A percentile compares a stretch with the other conserved stretches of the same genome.
phyloP scores from a whole-genome alignment of 2,113 vertebrate genomes.

The Blennius ocellaris region DNA sequence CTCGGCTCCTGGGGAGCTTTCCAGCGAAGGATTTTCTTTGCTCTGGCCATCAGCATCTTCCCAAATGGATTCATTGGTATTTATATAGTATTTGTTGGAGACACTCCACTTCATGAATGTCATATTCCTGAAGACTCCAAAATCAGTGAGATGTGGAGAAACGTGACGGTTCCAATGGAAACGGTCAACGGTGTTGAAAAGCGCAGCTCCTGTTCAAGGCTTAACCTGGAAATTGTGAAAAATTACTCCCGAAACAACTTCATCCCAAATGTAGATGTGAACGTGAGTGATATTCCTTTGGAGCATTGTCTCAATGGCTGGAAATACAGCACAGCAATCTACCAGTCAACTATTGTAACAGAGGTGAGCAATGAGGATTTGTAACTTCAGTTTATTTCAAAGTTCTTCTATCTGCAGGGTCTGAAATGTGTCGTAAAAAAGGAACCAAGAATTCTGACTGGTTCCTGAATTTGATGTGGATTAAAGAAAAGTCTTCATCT shows the following conservation, averaged over 20 bases:
- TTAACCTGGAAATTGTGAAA: slow-evolving; percentile 64
- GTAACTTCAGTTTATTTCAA: too few relatives aligned
- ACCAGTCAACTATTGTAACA: slow-evolving; percentile 79
- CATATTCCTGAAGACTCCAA: slow-evolving; percentile 60
- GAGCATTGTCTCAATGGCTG: slow-evolving; percentile 78
- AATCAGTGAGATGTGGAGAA: slow-evolving; percentile 71
- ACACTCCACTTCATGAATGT: slow-evolving; percentile 73
- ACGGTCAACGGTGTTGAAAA: slow-evolving; percentile 31
- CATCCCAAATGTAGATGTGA: slow-evolving; percentile 67
- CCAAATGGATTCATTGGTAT: slow-evolving; percentile 72
- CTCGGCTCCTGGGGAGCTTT: slow-evolving; percentile 84
- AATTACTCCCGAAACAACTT: slow-evolving; percentile 58
- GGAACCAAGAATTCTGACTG: too few relatives aligned
- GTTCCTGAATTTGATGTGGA: too few relatives aligned
- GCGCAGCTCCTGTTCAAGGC: slow-evolving; percentile 71
- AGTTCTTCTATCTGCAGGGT: too few relatives aligned
- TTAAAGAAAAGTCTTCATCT: too few relatives aligned
- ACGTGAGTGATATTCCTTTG: slow-evolving; percentile 66
- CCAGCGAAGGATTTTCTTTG: slow-evolving; percentile 78
- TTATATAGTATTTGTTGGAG: slow-evolving; percentile 77
- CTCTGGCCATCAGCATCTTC: slow-evolving; percentile 70
- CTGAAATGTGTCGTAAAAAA: too few relatives aligned
- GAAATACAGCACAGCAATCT: slow-evolving; percentile 75
- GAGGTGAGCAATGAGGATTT: slow-evolving; percentile 61
- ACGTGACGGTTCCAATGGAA: slow-evolving; percentile 62